A percentile compares a stretch with the other conserved stretches of the same genome.
Conservation (phyloP, 2,113 vertebrate genomes). For the Tenebrosternarchus preto region DNA sequence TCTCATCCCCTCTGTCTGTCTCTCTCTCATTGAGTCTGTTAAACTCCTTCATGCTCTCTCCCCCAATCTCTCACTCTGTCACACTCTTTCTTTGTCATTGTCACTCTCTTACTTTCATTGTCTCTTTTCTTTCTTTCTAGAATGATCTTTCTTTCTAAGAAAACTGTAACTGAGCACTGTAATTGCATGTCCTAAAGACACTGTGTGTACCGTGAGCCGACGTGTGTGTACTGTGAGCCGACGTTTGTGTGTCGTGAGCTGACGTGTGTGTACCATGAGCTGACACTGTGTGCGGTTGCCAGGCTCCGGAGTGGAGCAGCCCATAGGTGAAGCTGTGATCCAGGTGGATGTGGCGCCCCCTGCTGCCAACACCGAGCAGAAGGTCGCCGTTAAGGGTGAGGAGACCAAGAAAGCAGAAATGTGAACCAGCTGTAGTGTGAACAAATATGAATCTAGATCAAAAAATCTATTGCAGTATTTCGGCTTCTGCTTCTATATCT, state of each 20-base stretch:
- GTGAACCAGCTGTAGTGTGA: background rate
- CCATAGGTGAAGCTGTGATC: conserved; percentile 90
- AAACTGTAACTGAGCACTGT: too few species aligned
- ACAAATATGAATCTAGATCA: too few species aligned
- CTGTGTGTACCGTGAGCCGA: too few species aligned
- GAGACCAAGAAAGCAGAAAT: background rate
- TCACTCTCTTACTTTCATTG: background rate
- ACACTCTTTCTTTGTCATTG: too few species aligned
- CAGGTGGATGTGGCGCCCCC: conserved; percentile 90
- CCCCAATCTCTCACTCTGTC: too few species aligned
- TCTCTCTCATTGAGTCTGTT: background rate
- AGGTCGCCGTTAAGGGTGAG: conserved; percentile 89
- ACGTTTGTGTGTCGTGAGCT: too few species aligned
- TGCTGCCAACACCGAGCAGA: conserved; percentile 89
- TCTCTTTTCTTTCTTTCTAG: background rate
- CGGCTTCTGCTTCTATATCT: background rate
- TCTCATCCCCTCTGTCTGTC: too few species aligned
- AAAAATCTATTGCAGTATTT: too few species aligned
- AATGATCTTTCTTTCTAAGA: too few species aligned
- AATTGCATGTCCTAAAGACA: too few species aligned
- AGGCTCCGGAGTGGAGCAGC: conserved; percentile 90
- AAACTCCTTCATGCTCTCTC: background rate
- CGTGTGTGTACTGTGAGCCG: too few species aligned
- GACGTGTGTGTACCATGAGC: background rate
- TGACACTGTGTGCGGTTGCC: conserved; percentile 41